These are phyloP conservation scores for Heliconius hermathena DNA, from an alignment of 1,140 invertebrate species.

Conservation along the genomic window DNA sequence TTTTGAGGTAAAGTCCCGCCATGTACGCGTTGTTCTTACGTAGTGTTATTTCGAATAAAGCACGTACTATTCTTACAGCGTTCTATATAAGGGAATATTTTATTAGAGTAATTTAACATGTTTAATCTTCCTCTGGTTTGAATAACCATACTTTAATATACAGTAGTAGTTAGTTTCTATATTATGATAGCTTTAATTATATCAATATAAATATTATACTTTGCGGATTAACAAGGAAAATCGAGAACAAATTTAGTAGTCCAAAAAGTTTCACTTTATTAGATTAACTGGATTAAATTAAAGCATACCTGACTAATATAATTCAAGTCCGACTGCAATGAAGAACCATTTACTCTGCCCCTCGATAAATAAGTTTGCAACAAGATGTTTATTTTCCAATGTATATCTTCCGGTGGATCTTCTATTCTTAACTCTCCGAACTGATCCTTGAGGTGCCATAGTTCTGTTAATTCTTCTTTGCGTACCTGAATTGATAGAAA, in stretches of 20 bases:
- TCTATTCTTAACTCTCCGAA: constrained; percentile 89
- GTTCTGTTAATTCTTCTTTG: constrained; percentile 96
- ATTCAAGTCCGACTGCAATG: constrained; percentile 95
- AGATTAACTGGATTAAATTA: not conserved
- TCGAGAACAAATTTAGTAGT: no score
- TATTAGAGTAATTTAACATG: no score
- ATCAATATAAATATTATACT: no score
- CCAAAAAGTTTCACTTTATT: no score
- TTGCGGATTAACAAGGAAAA: no score
- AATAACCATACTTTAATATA: no score
- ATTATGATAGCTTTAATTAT: no score
- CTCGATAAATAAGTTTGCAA: constrained; percentile 95
- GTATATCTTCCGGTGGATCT: constrained; percentile 93
- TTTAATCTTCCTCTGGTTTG: no score
- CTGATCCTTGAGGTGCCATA: constrained; percentile 88
- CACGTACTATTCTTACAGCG: constrained; percentile 88
- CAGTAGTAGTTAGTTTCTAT: no score
- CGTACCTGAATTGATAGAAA: constrained; percentile 84
- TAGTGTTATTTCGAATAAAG: constrained; percentile 96
- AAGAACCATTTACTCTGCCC: constrained; percentile 91
- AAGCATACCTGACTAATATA: constrained; percentile 92
- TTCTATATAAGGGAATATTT: not conserved
- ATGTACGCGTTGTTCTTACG: constrained; percentile 94
- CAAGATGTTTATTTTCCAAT: constrained; percentile 98
- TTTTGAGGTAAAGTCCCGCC: constrained; percentile 89